A percentile compares a stretch with the other conserved stretches of the same genome.
phyloP scores from a whole-genome alignment of 2,797 vertebrate species.

The Artibeus lituratus region DNA sequence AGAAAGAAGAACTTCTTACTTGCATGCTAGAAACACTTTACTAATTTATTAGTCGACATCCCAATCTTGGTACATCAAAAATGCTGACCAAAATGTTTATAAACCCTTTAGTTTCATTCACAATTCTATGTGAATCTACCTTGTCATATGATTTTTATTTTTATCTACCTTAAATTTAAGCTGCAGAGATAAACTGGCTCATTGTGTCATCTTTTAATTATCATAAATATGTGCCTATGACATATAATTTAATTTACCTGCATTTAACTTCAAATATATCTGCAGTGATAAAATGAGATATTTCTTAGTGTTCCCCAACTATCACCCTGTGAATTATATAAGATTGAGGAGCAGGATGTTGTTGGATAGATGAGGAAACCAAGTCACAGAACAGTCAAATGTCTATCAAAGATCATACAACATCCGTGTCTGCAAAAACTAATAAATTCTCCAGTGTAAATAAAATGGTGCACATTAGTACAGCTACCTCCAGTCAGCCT shows the following conservation, averaged over 20 bases:
- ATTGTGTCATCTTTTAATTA: background rate
- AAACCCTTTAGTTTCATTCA: slow-evolving; percentile 41
- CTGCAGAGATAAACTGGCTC: background rate
- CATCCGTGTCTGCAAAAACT: background rate
- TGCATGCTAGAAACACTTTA: background rate
- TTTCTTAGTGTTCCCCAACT: background rate
- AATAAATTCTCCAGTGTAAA: background rate
- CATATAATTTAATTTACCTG: background rate
- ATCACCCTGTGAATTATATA: background rate
- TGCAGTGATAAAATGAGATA: background rate
- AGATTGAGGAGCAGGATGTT: background rate
- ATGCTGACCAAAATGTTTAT: slow-evolving; percentile 25
- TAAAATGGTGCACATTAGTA: background rate
- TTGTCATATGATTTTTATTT: slow-evolving; percentile 59
- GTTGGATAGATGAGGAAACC: background rate
- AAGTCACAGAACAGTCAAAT: background rate
- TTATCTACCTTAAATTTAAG: slow-evolving; percentile 30
- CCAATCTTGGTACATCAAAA: background rate
- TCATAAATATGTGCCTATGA: background rate
- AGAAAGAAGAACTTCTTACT: background rate
- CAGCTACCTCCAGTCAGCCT: background rate
- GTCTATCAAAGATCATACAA: background rate
- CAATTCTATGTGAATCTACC: slow-evolving; percentile 50
- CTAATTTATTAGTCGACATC: slow-evolving; percentile 37
- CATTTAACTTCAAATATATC: background rate